These are phyloP conservation scores for Teleopsis dalmanni DNA, from an alignment of 1,140 invertebrate species.

Conservation along the genomic window DNA sequence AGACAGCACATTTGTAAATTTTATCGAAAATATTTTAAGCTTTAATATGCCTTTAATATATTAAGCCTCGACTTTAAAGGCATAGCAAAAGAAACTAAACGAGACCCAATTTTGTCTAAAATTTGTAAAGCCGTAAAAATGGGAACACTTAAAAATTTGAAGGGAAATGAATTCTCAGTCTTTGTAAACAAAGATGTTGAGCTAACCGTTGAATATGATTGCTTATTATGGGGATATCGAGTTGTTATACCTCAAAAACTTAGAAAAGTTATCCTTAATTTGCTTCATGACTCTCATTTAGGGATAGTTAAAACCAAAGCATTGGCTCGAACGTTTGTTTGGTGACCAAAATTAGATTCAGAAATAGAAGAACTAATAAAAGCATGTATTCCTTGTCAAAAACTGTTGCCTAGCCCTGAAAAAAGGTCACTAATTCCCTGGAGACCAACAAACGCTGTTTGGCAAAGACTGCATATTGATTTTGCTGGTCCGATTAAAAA, in stretches of 20 bases:
- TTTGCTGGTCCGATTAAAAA: conserved; percentile 4
- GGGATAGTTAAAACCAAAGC: conserved; percentile 6
- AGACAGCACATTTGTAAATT: conserved; percentile 5
- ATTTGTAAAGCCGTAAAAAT: not conserved
- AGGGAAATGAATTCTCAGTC: conserved; percentile 10
- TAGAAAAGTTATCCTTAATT: not conserved
- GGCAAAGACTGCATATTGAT: not conserved
- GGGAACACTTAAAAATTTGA: not conserved
- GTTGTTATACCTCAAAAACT: not conserved
- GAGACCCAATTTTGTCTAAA: conserved; percentile 13
- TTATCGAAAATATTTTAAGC: not conserved
- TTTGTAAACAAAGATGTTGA: conserved; percentile 14
- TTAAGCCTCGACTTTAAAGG: conserved; percentile 7
- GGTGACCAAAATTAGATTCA: conserved; percentile 2
- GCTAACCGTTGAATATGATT: conserved; percentile 18
- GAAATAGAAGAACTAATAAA: not conserved
- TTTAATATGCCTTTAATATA: not conserved
- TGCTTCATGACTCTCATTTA: conserved; percentile 1
- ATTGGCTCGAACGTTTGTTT: conserved; percentile 4
- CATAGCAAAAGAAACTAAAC: conserved; percentile 12
- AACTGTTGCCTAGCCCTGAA: conserved; percentile 4
- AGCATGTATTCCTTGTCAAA: not conserved
- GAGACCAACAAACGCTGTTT: conserved; percentile 7
- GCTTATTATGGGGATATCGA: conserved; percentile 10
- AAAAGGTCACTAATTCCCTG: conserved; percentile 10